phyloP scores from a whole-genome alignment of 2,888 invertebrate species.

The Pandemis heparana region DNA sequence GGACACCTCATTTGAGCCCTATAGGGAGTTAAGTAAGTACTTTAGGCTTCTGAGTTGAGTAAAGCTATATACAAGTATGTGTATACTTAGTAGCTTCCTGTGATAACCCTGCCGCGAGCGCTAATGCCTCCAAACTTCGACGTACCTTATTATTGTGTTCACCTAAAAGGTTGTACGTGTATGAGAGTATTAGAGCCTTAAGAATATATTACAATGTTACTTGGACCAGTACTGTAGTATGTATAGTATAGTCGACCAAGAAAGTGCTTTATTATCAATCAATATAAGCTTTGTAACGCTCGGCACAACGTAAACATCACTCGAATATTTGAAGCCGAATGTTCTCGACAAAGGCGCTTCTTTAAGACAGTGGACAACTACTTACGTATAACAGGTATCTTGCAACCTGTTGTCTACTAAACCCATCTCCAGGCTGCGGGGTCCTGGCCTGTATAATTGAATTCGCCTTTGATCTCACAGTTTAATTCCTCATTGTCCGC shows the following conservation, averaged over 20 bases:
- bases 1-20: neutral
- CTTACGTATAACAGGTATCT: conserved; percentile 15
- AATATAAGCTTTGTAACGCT: too few species aligned
- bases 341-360: too few species aligned
- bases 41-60: neutral
- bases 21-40: neutral
- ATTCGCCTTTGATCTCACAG: conserved; percentile 43
- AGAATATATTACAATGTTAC: neutral
- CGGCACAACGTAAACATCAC: too few species aligned
- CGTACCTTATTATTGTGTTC: neutral
- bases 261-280: too few species aligned
- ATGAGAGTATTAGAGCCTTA: neutral
- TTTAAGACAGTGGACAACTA: too few species aligned
- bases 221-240: neutral
- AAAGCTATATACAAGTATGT: neutral
- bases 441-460: conserved; percentile 40
- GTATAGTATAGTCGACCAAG: too few species aligned
- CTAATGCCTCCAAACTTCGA: conserved; percentile 8
- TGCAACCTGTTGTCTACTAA: conserved; percentile 4
- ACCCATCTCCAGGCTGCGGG: neutral
- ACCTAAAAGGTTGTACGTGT: neutral
- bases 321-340: neutral
- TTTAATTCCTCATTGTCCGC: conserved; percentile 43
- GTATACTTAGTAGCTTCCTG: neutral
- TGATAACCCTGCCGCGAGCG: neutral